phyloP scores from a whole-genome alignment of 2,888 invertebrate genomes.

The Clostera curtula region DNA sequence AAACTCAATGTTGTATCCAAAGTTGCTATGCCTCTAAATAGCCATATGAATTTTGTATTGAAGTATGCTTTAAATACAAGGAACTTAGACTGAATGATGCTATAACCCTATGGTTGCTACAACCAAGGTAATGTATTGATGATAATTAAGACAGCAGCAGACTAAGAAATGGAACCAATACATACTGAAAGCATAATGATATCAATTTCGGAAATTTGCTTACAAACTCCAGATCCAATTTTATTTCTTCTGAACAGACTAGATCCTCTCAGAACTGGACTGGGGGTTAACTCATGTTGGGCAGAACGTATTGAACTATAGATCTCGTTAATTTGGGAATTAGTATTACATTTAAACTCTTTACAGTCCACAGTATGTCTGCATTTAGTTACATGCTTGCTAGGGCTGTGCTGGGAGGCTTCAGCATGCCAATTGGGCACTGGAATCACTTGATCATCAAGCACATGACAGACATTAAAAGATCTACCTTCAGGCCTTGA shows the following conservation, averaged over 20 bases:
- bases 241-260: slow-evolving; percentile 37
- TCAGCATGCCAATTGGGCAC: slow-evolving; percentile 55
- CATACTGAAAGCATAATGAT: slow-evolving; percentile 10
- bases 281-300: slow-evolving; percentile 23
- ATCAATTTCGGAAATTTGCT: slow-evolving; percentile 20
- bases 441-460: slow-evolving; percentile 53
- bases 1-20: no score
- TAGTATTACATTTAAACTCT: slow-evolving; percentile 26
- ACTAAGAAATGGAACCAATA: slow-evolving; percentile 16
- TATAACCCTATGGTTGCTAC: no score
- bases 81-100: no score
- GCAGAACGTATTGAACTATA: slow-evolving; percentile 28
- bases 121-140: no score
- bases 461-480: slow-evolving; percentile 48
- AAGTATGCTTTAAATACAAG: no score
- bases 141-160: no score
- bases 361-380: slow-evolving; percentile 15
- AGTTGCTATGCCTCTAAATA: no score
- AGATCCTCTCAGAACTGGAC: slow-evolving; percentile 29
- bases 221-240: slow-evolving; percentile 26
- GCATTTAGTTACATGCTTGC: slow-evolving; percentile 12
- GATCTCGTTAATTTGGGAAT: slow-evolving; percentile 33
- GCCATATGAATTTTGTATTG: no score
- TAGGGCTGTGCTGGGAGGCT: slow-evolving; percentile 30
- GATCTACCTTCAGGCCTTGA: slow-evolving; percentile 48